Evolutionary conservation across 1,140 invertebrate genomes (phyloP), one percentile per base, ranked within the genome.

Genomic region (Pentalonia nigronervosa): DNA sequence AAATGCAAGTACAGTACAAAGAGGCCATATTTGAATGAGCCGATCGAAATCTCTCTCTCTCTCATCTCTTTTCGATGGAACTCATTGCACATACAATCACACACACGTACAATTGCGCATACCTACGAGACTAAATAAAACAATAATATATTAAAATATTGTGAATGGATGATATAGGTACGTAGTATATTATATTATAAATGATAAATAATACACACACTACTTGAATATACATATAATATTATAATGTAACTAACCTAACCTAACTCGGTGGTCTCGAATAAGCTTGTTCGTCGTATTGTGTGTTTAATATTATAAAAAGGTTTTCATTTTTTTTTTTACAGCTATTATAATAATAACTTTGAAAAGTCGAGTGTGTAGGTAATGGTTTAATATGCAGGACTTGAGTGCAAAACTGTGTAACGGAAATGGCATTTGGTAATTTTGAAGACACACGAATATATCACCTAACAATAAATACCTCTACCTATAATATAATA

Each of bases 351-450:
- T 84, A 45, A 45, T 84, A 84, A 84, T 84, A 41, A 84, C 34
- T 41, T 84, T 41, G 36, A 84, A 84, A 84, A 41, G 83, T 84
- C 36, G 83, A 84, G 76, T 83, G 34, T 36, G 34, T 83, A 41
- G 41, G 41, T 4, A 84, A 76, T 76, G 60, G 60, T 76, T 76
- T 76, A 76, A 14, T 45, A 23, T 84, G 23, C 21, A 25, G 23
- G 23, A 41, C 36, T 45, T 84, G 83, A 84, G 83, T 84, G 83
- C 83, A 84, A 45, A 84, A 84, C 83, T 25, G 23, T 84, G 83
- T 84, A 41, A 84, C 83, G 83, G 36, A 84, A 84, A 41, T 84
- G 36, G 23, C 83, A 41, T 84, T 84, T 84, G 83, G 83, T 41
- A 84, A 41, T 41, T 84, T 84, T 41, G 36, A 41, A 84, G 36